These are phyloP conservation scores for Pelecanus crispus DNA, from an alignment of 2,113 vertebrate species.

Conservation along the genomic window DNA sequence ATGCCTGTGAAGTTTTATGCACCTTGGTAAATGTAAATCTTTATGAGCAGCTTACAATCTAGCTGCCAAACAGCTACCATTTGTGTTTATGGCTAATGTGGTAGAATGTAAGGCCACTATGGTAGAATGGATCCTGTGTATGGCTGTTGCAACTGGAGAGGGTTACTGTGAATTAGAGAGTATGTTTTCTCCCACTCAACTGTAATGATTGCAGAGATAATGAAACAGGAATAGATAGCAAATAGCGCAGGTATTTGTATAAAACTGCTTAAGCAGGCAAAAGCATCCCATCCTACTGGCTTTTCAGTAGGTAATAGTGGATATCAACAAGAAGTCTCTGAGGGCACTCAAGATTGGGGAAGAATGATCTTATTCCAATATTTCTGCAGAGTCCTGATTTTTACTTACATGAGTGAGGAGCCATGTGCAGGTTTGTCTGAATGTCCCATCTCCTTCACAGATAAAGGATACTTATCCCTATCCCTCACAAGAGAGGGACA, in stretches of 20 bases:
- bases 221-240: neutral
- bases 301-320: neutral
- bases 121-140: neutral
- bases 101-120: neutral
- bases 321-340: neutral
- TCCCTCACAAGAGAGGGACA: neutral
- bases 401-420: neutral
- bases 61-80: neutral
- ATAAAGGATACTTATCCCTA: neutral
- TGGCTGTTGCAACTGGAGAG: neutral
- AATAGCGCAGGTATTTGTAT: neutral
- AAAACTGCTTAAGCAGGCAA: neutral
- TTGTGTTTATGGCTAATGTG: neutral
- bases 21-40: neutral
- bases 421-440: neutral
- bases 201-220: neutral
- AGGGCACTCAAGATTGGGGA: too few species aligned
- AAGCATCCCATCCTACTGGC: neutral
- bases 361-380: neutral
- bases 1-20: neutral
- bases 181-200: neutral
- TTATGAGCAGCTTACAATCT: neutral
- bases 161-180: neutral
- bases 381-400: neutral
- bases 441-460: neutral